Evolutionary conservation across 2,888 invertebrate genomes (phyloP).

Genomic region (Lithosia quadra): DNA sequence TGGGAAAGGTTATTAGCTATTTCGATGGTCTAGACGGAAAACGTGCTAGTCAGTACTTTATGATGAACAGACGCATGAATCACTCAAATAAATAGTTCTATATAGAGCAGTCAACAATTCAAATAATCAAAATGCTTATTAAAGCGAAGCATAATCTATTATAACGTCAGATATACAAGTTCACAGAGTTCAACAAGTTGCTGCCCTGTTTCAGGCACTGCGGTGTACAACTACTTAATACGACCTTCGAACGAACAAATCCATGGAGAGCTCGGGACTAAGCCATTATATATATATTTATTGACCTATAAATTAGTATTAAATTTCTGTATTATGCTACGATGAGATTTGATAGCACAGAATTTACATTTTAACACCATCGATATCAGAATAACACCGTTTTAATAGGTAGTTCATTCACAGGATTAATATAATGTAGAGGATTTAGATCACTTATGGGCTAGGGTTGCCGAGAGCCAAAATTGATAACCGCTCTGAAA

Average conservation of each 20-base stretch:
- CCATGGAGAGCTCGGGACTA: slow-evolving; percentile 59
- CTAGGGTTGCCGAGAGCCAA: slow-evolving; percentile 14
- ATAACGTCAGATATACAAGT: neutral
- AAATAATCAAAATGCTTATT: neutral
- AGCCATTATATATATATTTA: slow-evolving; percentile 67
- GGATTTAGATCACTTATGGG: slow-evolving; percentile 28
- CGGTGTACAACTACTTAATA: slow-evolving; percentile 38
- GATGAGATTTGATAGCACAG: slow-evolving; percentile 69
- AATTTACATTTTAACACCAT: slow-evolving; percentile 75
- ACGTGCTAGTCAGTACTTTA: no score
- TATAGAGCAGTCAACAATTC: neutral
- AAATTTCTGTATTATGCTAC: slow-evolving; percentile 68
- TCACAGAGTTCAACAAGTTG: slow-evolving; percentile 5
- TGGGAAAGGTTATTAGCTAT: no score
- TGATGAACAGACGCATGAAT: no score
- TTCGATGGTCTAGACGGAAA: no score
- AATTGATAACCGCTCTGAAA: no score
- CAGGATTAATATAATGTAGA: slow-evolving; percentile 47
- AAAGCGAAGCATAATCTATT: neutral
- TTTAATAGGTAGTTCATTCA: slow-evolving; percentile 51
- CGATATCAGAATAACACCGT: slow-evolving; percentile 63
- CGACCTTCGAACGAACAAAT: slow-evolving; percentile 41
- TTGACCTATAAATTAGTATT: slow-evolving; percentile 67
- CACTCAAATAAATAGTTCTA: neutral
- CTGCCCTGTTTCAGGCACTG: slow-evolving; percentile 1